phyloP scores from a whole-genome alignment of 2,797 vertebrate genomes.

The Chiloscyllium punctatum region DNA sequence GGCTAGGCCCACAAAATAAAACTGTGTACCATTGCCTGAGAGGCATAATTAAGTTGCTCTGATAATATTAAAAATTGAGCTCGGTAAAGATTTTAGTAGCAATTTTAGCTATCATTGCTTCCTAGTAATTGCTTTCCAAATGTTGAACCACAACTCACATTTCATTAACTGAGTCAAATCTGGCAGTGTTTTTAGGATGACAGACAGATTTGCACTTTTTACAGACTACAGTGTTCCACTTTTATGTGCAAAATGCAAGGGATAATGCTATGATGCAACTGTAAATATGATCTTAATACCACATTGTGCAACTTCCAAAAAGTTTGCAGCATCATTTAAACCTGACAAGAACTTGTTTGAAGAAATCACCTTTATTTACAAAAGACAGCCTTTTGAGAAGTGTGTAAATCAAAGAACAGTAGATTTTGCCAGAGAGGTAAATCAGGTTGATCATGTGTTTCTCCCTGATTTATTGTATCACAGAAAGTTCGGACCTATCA shows the following conservation, averaged over 20 bases:
- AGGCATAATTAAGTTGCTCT: background rate
- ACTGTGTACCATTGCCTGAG: background rate
- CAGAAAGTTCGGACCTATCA: background rate
- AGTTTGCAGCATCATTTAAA: slow-evolving; percentile 3
- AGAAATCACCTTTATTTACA: background rate
- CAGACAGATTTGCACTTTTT: background rate
- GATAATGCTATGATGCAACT: background rate
- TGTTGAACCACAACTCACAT: slow-evolving; percentile 50
- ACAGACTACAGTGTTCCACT: background rate
- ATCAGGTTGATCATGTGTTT: background rate
- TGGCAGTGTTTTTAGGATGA: slow-evolving; percentile 35
- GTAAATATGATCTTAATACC: background rate
- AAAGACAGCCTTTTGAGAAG: background rate
- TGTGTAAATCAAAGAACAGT: background rate
- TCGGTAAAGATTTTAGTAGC: background rate
- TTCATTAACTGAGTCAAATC: slow-evolving; percentile 57
- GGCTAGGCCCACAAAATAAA: background rate
- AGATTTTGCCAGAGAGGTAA: background rate
- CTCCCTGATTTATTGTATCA: background rate
- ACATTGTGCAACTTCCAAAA: background rate
- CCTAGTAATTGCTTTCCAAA: slow-evolving; percentile 49
- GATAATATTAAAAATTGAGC: background rate
- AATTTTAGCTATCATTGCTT: slow-evolving; percentile 39
- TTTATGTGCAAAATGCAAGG: background rate
- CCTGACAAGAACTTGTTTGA: background rate